Conservation (phyloP, 1,140 invertebrate species). For the Cepaea nemoralis region DNA sequence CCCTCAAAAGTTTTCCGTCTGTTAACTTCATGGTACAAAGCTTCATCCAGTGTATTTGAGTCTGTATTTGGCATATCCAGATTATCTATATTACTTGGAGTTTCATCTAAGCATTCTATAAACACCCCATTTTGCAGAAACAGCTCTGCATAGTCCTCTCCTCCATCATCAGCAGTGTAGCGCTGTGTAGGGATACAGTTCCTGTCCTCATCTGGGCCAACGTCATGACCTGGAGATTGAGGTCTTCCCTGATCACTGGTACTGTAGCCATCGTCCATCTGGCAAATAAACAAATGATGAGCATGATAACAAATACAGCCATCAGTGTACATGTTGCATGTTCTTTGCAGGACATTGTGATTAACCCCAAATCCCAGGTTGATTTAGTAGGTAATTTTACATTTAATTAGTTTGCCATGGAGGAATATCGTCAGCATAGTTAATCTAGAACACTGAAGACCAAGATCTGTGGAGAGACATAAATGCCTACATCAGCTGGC, state of each 20-base stretch:
- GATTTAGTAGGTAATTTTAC: too few species aligned
- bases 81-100: too few species aligned
- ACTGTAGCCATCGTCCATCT: background rate
- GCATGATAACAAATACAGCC: too few species aligned
- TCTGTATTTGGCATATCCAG: background rate
- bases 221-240: background rate
- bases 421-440: too few species aligned
- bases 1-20: conserved; percentile 3
- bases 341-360: too few species aligned
- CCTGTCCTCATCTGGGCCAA: conserved; percentile 15
- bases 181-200: background rate
- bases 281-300: too few species aligned
- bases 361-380: too few species aligned
- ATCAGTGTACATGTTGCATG: too few species aligned
- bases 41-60: background rate
- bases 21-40: background rate
- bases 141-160: background rate
- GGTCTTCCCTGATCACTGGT: background rate
- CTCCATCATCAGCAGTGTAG: background rate
- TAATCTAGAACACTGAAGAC: too few species aligned
- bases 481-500: too few species aligned
- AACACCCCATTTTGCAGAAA: background rate
- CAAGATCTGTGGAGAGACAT: too few species aligned
- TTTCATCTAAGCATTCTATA: conserved; percentile 5
- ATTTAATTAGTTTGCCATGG: too few species aligned